Base-by-base conservation (phyloP, 2,797 vertebrate species). In the Pelodytes ibericus region DNA sequence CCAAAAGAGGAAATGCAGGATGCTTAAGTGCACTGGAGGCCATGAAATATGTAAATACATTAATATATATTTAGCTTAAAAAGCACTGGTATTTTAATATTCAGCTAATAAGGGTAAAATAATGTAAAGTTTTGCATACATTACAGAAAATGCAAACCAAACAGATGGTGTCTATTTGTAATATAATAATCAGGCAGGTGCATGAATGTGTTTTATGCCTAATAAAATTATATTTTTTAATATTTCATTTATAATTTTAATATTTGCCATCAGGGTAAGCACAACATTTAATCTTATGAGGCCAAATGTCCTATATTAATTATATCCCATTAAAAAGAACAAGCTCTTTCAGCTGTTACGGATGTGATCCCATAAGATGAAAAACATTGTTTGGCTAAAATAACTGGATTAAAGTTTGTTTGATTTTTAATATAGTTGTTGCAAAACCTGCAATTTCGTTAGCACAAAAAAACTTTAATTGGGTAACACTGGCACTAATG, bases 401-500 rank as follows among this genome's bases (percentile, higher is more conserved):
- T 58, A 74, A 65, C 31, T 47, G 26, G 25, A 41, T 58, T 53
- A 64, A 56, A 56, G 30, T 57, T 41, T 16, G 26, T 44, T 49
- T 39, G 20, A 36, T 18, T 70, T 57, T 74, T 57, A 65, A 64
- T 64, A 22, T 73, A 65, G 49, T 58, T 74, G 51, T 20, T 65
- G 49, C 62, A 41, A 66, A 74, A 74, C 30, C 51, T 66, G 25
- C 49, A 74, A n/a, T 74, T 57, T 65, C 24, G 15, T 27, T 11
- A 65, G n/a, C 26, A 60, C 11, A 11, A 44, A 58, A 47, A 59
- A 58, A 30, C 49, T 47, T 65, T 74, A 74, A 74, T 74, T 74
- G 63, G 72, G 26, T 16, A 74, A 31, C 53, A 74, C 15, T 27
- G 61, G 49, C 61, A 65, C 49, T 74, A 58, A 74, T 74, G 53